Conservation (phyloP, 1,140 invertebrate species). For the Leptinotarsa defecta region DNA sequence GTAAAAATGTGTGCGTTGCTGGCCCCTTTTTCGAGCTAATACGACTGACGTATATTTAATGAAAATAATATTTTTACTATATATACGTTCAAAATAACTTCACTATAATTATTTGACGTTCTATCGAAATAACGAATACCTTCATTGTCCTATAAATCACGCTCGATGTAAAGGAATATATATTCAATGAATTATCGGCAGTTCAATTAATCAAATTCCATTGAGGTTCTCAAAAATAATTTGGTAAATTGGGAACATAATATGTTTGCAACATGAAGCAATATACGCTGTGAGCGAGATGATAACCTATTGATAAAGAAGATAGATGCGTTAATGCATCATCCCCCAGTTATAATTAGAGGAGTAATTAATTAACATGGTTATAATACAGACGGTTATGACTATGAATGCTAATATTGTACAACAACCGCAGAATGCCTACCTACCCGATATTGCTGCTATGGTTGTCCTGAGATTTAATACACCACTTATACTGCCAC, state of each 20-base stretch:
- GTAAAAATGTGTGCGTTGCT: too few species aligned
- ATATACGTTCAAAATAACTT: background rate
- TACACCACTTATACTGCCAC: conserved; percentile 47
- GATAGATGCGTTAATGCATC: conserved; percentile 45
- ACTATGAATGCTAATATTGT: conserved; percentile 54
- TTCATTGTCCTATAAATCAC: background rate
- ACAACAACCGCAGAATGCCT: conserved; percentile 40
- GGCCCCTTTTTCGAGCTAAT: too few species aligned
- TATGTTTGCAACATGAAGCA: conserved; percentile 5
- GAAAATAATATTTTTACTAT: background rate
- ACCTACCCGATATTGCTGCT: conserved; percentile 27
- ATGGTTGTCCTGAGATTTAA: conserved; percentile 46
- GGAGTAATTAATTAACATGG: conserved; percentile 54
- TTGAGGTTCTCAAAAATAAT: background rate
- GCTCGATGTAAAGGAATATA: background rate
- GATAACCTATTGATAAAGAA: conserved; percentile 46
- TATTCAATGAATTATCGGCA: conserved; percentile 5
- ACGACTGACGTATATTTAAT: too few species aligned
- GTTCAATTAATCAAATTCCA: background rate
- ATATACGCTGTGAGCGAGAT: conserved; percentile 22
- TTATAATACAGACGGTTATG: conserved; percentile 51
- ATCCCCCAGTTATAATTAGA: conserved; percentile 49
- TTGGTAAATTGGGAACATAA: background rate
- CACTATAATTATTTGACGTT: background rate
- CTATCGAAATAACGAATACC: background rate